These are phyloP conservation scores for Triplophysa rosa DNA, from an alignment of 2,113 vertebrate genomes.

Conservation along the genomic window DNA sequence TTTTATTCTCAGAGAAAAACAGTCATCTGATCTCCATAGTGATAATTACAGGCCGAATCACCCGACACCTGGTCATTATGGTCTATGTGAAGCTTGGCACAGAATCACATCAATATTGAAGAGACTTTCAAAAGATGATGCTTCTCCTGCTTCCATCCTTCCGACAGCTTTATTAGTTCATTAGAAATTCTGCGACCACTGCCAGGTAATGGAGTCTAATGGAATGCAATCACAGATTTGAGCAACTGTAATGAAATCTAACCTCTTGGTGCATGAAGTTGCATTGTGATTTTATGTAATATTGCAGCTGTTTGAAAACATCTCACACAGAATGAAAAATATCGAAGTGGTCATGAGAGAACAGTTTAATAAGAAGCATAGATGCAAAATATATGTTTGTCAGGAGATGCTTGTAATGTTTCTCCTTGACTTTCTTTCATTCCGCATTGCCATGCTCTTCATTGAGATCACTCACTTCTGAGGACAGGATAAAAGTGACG, in stretches of 20 bases:
- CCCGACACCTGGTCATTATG: conserved; percentile 59
- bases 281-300: conserved; percentile 25
- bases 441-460: background rate
- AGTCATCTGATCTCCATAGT: conserved; percentile 56
- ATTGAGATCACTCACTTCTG: background rate
- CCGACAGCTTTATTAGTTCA: conserved; percentile 42
- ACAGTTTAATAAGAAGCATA: background rate
- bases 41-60: conserved; percentile 67
- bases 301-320: conserved; percentile 15
- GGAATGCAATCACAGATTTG: conserved; percentile 12
- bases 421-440: background rate
- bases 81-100: conserved; percentile 24
- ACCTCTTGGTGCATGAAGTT: conserved; percentile 17
- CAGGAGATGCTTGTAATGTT: background rate
- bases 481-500: background rate
- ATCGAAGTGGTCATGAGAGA: background rate
- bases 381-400: background rate
- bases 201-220: conserved; percentile 41
- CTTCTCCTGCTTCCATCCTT: background rate
- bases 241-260: conserved; percentile 26
- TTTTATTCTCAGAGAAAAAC: background rate
- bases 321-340: background rate
- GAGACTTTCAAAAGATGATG: conserved; percentile 11
- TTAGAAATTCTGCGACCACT: conserved; percentile 36
- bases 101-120: conserved; percentile 10